These are phyloP conservation scores for Ammodytes marinus DNA, from an alignment of 2,113 vertebrate genomes.

Conservation along the genomic window DNA sequence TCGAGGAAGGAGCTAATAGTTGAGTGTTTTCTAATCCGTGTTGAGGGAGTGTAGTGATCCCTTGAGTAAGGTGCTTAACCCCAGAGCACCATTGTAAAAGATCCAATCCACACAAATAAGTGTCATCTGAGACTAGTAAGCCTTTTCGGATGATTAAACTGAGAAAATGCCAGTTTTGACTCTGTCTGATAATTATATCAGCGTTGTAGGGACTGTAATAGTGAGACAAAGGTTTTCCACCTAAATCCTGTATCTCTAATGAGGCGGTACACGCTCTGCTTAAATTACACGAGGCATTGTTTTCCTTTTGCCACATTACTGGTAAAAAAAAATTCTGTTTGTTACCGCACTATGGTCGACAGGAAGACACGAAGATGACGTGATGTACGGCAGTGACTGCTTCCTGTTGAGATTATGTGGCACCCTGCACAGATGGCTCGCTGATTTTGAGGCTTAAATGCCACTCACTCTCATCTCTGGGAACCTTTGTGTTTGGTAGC, in stretches of 20 bases:
- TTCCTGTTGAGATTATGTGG: conserved; percentile 75
- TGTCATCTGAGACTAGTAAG: conserved; percentile 65
- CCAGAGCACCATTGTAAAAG: conserved; percentile 64
- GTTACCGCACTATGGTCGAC: conserved; percentile 5
- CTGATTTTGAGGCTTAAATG: conserved; percentile 71
- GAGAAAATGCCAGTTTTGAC: conserved; percentile 51
- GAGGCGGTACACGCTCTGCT: neutral
- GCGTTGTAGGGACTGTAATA: neutral
- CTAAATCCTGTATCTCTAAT: conserved; percentile 16
- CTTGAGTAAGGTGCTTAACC: conserved; percentile 73
- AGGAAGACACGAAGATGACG: conserved; percentile 62
- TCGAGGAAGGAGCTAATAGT: conserved; percentile 56
- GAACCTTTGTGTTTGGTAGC: conserved; percentile 61
- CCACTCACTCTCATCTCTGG: conserved; percentile 63
- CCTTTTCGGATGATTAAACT: conserved; percentile 68
- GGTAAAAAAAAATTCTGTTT: conserved; percentile 36
- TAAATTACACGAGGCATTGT: neutral
- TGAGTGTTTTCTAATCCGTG: conserved; percentile 73
- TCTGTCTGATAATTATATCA: conserved; percentile 50
- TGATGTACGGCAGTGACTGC: conserved; percentile 54
- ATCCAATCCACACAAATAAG: conserved; percentile 70
- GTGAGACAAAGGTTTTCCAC: conserved; percentile 16
- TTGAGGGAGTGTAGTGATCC: conserved; percentile 69
- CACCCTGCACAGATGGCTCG: conserved; percentile 75
- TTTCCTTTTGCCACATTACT: neutral